These are phyloP conservation scores for Tortricodes alternella DNA, from an alignment of 2,888 invertebrate genomes.

Conservation along the genomic window DNA sequence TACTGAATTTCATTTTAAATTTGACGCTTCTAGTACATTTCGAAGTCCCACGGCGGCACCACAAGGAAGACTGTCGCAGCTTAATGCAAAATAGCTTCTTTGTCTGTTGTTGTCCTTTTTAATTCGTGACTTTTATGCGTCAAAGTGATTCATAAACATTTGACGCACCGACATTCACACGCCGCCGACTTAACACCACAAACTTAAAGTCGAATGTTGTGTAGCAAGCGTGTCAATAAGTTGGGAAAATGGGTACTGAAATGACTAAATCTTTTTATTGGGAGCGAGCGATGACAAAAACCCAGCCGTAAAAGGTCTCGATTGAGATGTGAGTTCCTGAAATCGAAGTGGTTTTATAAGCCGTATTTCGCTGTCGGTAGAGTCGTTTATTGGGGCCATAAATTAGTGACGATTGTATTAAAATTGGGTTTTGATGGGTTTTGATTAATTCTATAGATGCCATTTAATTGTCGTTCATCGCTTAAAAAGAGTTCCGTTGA, in stretches of 20 bases:
- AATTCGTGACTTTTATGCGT: constrained; percentile 80
- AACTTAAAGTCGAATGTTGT: background rate
- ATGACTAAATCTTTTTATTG: constrained; percentile 53
- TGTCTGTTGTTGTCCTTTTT: constrained; percentile 79
- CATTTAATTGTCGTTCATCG: background rate
- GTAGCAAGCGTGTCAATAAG: constrained; percentile 22
- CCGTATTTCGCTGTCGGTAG: background rate
- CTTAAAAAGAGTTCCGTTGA: too few relatives aligned
- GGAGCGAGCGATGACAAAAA: constrained; percentile 54
- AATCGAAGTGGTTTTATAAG: constrained; percentile 37
- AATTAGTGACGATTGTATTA: background rate
- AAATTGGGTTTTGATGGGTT: background rate
- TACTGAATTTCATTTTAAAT: background rate
- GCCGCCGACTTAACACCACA: background rate
- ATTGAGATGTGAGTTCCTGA: constrained; percentile 46
- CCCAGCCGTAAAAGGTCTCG: constrained; percentile 47
- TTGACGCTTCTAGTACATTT: constrained; percentile 44
- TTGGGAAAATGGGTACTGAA: constrained; percentile 38
- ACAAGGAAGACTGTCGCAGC: constrained; percentile 76
- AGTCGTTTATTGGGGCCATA: background rate
- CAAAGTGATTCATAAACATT: constrained; percentile 72
- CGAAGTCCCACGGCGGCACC: constrained; percentile 60
- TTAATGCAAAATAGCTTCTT: constrained; percentile 80
- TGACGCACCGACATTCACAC: constrained; percentile 41
- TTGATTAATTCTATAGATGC: background rate